Evolutionary conservation across 2,888 invertebrate species (phyloP).

Genomic region (Chrysomela aeneicollis): DNA sequence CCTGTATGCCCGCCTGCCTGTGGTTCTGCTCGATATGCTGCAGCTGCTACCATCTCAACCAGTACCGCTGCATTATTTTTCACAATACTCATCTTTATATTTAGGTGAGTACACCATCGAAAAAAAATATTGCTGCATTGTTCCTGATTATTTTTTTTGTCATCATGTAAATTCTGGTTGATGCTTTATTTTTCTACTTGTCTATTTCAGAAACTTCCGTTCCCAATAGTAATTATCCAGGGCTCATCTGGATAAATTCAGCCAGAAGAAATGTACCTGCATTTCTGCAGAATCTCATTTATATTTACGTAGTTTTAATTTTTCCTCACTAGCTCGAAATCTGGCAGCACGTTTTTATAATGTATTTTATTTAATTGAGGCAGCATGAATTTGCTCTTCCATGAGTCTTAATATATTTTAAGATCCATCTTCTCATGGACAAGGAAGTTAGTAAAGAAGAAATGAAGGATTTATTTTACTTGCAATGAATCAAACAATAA

Average conservation of each 20-base stretch:
- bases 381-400: too few species aligned
- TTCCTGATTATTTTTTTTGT: constrained; percentile 44
- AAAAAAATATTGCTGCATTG: too few species aligned
- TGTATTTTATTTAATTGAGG: too few species aligned
- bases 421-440: too few species aligned
- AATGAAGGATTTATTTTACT: too few species aligned
- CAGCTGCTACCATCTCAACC: constrained; percentile 64
- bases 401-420: too few species aligned
- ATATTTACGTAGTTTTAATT: constrained; percentile 17
- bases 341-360: background rate
- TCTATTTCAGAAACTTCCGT: constrained; percentile 70
- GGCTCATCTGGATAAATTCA: constrained; percentile 65
- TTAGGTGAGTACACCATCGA: too few species aligned
- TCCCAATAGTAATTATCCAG: constrained; percentile 77
- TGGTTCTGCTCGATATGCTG: constrained; percentile 72
- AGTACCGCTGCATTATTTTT: constrained; percentile 65
- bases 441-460: too few species aligned
- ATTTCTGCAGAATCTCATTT: constrained; percentile 26
- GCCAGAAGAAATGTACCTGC: constrained; percentile 34
- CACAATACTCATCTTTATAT: constrained; percentile 61
- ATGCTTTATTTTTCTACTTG: constrained; percentile 47
- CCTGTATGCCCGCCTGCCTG: constrained; percentile 95
- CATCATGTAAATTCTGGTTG: too few species aligned
- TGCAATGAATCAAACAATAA: too few species aligned
- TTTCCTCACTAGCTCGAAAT: constrained; percentile 11